Evolutionary conservation across 2,797 vertebrate genomes (phyloP), one percentile per base, ranked within the genome.

Genomic region (Chelonia mydas): DNA sequence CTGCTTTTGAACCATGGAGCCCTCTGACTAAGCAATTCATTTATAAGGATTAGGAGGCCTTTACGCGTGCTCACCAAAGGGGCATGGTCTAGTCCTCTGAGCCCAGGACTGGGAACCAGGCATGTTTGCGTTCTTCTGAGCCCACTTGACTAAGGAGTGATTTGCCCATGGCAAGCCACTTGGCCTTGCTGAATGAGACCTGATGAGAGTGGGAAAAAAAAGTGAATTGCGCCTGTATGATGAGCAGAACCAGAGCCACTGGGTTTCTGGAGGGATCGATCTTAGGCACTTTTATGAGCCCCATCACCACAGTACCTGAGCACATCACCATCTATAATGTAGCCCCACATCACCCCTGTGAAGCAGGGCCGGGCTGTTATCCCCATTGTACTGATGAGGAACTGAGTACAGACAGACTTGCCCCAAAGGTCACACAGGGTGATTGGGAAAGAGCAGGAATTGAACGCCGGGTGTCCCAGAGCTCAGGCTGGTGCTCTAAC

Each of bases 1-100:
- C 83, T 19, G n/a, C 12, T 54, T 27, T 68, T 21, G 77, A 11
- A 25, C 25, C 0, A 0, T 2, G 23, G 28, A 27, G 7, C 49
- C 65, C n/a, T 50, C 68, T 25, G 11, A 19, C 23, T 54, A 77
- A 25, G 65, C 65, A 55, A 3, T 28, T 37, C n/a, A 12, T 10
- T 33, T 37, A 31, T 7, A 50, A 55, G 50, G 45, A 13, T 86
- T 2, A 4, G 88, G 54, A 4, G n/a, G 50, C 11, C 74, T 83
- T 83, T 51, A 81, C 27, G 33, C 11, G 33, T 74, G 19, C 15
- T 16, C 50, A 68, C 54, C 88, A 16, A 31, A 74, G n/a, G 57
- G 31, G 81, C 45, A 12, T 55, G 25, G 2, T 57, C 37, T 82
- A 41, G n/a, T 11, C 21, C 28, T 45, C 37, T 19, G 41, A 41